phyloP scores from a whole-genome alignment of 2,113 vertebrate species.

The Nibea coibor region DNA sequence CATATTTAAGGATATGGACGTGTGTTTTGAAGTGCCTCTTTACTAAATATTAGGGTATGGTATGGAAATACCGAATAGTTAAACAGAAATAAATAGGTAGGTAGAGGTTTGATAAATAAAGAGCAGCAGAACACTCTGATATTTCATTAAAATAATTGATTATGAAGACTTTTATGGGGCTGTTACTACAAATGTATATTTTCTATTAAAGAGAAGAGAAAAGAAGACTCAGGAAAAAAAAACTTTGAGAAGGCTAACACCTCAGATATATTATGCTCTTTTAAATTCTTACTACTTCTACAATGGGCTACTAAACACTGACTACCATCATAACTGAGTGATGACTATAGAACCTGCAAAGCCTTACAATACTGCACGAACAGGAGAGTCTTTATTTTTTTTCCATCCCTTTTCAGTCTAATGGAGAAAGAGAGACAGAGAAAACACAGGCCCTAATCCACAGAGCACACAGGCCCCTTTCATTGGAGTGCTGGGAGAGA shows the following conservation, averaged over 20 bases:
- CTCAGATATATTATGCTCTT: not conserved
- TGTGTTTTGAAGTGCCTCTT: not conserved
- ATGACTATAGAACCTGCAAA: slow-evolving; percentile 42
- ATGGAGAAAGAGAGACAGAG: slow-evolving; percentile 80
- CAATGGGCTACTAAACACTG: not conserved
- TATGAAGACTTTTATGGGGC: not conserved
- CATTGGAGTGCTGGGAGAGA: slow-evolving; percentile 84
- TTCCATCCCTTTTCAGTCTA: slow-evolving; percentile 78
- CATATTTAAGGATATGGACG: not conserved
- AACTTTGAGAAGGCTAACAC: not conserved
- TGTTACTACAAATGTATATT: not conserved
- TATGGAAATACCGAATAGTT: not conserved
- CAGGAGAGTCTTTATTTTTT: slow-evolving; percentile 72
- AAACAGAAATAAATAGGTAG: not conserved
- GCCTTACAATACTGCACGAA: slow-evolving; percentile 57
- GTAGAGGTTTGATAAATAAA: not conserved
- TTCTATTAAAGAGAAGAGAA: not conserved
- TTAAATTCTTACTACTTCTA: not conserved
- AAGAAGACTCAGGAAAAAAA: not conserved
- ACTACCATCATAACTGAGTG: slow-evolving; percentile 16
- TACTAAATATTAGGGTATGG: not conserved
- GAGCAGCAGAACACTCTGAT: not conserved
- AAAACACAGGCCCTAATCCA: slow-evolving; percentile 85
- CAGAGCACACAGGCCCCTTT: slow-evolving; percentile 88
- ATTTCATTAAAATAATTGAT: not conserved